Evolutionary conservation across 2,797 vertebrate genomes (phyloP).

Genomic region (Neomorphus geoffroyi): DNA sequence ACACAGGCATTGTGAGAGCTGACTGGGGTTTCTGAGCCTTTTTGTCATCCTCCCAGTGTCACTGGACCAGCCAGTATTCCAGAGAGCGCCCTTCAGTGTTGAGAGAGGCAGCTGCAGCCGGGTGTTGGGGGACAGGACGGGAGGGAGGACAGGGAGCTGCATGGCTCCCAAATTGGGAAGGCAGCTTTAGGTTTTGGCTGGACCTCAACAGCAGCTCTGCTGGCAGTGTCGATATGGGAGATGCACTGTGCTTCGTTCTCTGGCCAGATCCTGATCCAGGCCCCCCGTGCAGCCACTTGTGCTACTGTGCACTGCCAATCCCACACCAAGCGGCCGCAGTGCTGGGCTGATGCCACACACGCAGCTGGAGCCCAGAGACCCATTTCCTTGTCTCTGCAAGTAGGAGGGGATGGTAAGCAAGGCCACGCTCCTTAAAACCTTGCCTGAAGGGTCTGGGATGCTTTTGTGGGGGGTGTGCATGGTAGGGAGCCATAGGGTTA

Average conservation of each 20-base stretch:
- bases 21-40: neutral
- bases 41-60: neutral
- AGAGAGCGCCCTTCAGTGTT: neutral
- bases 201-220: conserved; percentile 10
- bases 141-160: neutral
- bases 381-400: neutral
- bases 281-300: neutral
- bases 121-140: neutral
- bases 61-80: neutral
- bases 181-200: conserved; percentile 11
- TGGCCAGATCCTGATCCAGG: neutral
- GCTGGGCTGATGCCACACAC: neutral
- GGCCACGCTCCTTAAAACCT: neutral
- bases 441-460: neutral
- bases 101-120: conserved; percentile 12
- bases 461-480: neutral
- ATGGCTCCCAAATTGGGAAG: neutral
- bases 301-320: conserved; percentile 15
- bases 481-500: neutral
- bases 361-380: neutral
- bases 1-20: neutral
- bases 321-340: neutral
- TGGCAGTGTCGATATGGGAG: conserved; percentile 16
- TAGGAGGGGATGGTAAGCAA: neutral
- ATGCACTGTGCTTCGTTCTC: neutral